These are phyloP conservation scores for Brachirus orientalis DNA, from an alignment of 2,113 vertebrate species.

Conservation along the genomic window DNA sequence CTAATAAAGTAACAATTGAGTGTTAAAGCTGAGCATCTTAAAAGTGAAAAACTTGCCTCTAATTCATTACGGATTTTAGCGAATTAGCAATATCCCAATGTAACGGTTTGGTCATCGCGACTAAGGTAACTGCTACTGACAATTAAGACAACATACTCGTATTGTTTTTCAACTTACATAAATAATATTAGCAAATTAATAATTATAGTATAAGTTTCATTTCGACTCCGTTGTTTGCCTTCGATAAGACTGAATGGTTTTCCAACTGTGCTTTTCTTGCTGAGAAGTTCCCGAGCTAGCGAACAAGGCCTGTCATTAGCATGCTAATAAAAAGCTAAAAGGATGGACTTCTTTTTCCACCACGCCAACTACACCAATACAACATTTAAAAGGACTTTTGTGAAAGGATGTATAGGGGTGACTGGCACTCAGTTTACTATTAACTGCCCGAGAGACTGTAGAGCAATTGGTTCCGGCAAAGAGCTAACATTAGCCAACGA, in stretches of 20 bases:
- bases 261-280: constrained; percentile 22
- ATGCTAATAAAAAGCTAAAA: constrained; percentile 22
- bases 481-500: constrained; percentile 48
- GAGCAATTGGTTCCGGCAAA: too few relatives aligned
- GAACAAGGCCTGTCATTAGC: constrained; percentile 40
- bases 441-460: neutral
- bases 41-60: too few relatives aligned
- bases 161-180: too few relatives aligned
- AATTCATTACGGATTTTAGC: too few relatives aligned
- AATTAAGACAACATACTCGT: neutral
- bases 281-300: constrained; percentile 37
- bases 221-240: too few relatives aligned
- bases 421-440: fast-evolving
- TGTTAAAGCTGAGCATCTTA: too few relatives aligned
- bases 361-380: fast-evolving
- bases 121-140: neutral
- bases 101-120: neutral
- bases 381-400: fast-evolving
- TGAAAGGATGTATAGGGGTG: fast-evolving
- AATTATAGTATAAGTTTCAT: too few relatives aligned
- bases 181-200: too few relatives aligned
- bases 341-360: fast-evolving
- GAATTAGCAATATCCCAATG: neutral
- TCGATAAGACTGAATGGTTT: neutral
- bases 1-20: too few relatives aligned